A percentile compares a stretch with the other conserved stretches of the same genome.
phyloP scores from a whole-genome alignment of 2,888 invertebrate species.

The Bellardia pandia region DNA sequence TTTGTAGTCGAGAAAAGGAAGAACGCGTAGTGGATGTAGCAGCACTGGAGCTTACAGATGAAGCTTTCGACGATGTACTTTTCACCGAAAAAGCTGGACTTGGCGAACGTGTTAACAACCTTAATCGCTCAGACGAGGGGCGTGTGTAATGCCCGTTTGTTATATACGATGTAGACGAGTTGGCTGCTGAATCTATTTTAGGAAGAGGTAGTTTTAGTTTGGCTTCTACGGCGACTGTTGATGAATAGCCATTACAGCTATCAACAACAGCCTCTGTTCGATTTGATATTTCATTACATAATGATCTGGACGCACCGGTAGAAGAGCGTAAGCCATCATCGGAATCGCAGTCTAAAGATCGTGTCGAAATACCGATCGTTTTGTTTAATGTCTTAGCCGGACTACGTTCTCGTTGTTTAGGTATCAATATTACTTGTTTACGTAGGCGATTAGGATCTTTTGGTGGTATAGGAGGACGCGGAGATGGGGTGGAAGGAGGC shows the following conservation, averaged over 20 bases:
- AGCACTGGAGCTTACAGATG: slow-evolving; percentile 76
- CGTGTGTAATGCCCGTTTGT: slow-evolving; percentile 40
- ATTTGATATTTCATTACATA: slow-evolving; percentile 49
- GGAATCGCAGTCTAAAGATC: slow-evolving; percentile 71
- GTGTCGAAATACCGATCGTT: slow-evolving; percentile 30
- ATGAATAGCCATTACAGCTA: slow-evolving; percentile 21
- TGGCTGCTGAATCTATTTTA: slow-evolving; percentile 73
- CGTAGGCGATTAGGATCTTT: slow-evolving; percentile 79
- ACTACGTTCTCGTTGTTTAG: slow-evolving; percentile 77
- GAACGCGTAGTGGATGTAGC: slow-evolving; percentile 72
- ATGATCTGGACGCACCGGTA: slow-evolving; percentile 7
- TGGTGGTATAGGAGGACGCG: slow-evolving; percentile 81
- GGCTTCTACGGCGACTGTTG: slow-evolving; percentile 78
- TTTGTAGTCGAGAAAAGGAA: slow-evolving; percentile 76
- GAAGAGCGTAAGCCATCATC: slow-evolving; percentile 71
- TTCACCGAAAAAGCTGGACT: slow-evolving; percentile 85
- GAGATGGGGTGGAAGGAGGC: slow-evolving; percentile 66
- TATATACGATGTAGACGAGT: background rate
- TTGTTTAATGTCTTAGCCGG: slow-evolving; percentile 69
- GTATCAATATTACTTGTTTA: slow-evolving; percentile 78
- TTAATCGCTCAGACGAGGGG: slow-evolving; percentile 75
- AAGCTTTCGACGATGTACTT: slow-evolving; percentile 79
- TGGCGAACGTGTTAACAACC: slow-evolving; percentile 85
- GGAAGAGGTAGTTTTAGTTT: slow-evolving; percentile 78
- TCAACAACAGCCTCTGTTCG: slow-evolving; percentile 61